These are phyloP conservation scores for Aldabrachelys gigantea DNA, from an alignment of 2,113 vertebrate species.

Conservation along the genomic window DNA sequence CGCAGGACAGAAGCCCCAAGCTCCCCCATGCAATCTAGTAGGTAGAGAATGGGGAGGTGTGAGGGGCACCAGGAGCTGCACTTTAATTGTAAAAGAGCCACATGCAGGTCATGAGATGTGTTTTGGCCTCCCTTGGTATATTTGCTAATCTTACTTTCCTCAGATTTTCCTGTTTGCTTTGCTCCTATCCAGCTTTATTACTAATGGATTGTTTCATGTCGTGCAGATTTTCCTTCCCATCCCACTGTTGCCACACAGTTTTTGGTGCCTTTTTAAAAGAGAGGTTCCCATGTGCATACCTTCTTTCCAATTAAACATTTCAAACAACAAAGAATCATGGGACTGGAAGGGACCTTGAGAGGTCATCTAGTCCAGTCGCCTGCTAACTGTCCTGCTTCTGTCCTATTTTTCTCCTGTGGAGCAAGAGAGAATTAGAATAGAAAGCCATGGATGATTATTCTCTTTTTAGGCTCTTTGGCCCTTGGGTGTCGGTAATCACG, in stretches of 20 bases:
- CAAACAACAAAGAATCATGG: not conserved
- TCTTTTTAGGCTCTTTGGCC: not conserved
- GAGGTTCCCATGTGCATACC: not conserved
- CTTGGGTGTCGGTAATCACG: not conserved
- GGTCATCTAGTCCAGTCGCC: too few relatives aligned
- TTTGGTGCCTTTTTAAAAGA: not conserved
- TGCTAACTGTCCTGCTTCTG: not conserved
- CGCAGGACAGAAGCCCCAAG: too few relatives aligned
- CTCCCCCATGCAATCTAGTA: too few relatives aligned
- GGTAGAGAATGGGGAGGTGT: too few relatives aligned
- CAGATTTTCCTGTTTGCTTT: not conserved
- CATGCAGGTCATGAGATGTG: too few relatives aligned
- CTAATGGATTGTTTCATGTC: not conserved
- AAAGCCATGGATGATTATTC: not conserved
- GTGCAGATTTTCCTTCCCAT: not conserved
- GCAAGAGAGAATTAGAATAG: not conserved
- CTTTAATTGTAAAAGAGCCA: too few relatives aligned
- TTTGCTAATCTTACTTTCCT: not conserved
- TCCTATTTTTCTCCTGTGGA: not conserved
- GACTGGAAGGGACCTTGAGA: too few relatives aligned
- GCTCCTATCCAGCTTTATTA: not conserved
- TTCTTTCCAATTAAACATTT: not conserved
- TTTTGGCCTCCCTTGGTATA: too few relatives aligned
- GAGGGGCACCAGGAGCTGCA: too few relatives aligned
- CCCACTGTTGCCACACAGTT: not conserved